A percentile compares a stretch with the other conserved stretches of the same genome.
These are phyloP conservation scores for Oegoconia quadripuncta DNA, from an alignment of 2,888 invertebrate species.

Conservation along the genomic window DNA sequence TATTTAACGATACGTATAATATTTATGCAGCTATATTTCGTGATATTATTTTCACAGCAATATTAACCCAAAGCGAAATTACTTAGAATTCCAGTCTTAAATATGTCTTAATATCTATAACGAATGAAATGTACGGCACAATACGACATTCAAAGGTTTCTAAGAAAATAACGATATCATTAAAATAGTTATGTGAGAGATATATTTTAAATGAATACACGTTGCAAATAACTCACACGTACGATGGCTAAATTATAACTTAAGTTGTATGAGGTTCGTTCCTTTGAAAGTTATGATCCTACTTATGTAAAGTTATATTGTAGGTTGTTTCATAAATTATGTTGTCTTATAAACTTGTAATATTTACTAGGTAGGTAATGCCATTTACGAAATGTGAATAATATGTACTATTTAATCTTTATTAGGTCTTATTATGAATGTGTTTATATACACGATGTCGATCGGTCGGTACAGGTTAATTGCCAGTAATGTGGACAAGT, in stretches of 20 bases:
- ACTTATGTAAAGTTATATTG: background rate
- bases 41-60: too few species aligned
- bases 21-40: too few species aligned
- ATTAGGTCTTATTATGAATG: too few species aligned
- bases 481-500: too few species aligned
- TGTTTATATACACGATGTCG: too few species aligned
- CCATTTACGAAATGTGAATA: too few species aligned
- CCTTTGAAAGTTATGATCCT: conserved; percentile 2
- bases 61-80: too few species aligned
- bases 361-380: too few species aligned
- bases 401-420: too few species aligned
- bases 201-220: conserved; percentile 22
- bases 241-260: conserved; percentile 25
- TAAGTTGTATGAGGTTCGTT: conserved; percentile 3
- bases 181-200: background rate
- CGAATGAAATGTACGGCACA: background rate
- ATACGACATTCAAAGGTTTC: background rate
- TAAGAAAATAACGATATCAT: background rate
- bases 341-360: conserved; percentile 1
- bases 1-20: too few species aligned
- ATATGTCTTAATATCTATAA: background rate
- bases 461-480: too few species aligned
- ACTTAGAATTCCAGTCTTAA: too few species aligned
- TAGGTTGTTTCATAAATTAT: conserved; percentile 1
- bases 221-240: conserved; percentile 18